Evolutionary conservation across 2,888 invertebrate species (phyloP).

Genomic region (Drosophila eohydei): DNA sequence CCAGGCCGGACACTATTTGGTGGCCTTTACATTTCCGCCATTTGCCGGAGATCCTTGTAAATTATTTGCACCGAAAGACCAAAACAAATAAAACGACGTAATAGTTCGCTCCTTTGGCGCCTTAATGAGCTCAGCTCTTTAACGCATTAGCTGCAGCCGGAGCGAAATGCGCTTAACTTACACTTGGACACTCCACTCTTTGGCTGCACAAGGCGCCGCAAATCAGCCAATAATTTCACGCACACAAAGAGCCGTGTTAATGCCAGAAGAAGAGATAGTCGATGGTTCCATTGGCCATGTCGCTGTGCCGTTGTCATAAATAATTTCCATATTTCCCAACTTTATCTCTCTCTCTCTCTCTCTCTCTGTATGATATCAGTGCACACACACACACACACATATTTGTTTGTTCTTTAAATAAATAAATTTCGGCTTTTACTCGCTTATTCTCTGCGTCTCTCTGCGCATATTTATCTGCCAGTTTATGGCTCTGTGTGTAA

Average conservation of each 20-base stretch:
- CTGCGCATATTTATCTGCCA: conserved; percentile 3
- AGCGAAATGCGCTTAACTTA: conserved; percentile 62
- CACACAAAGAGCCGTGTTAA: conserved; percentile 39
- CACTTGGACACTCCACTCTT: conserved; percentile 18
- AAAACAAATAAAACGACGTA: conserved; percentile 58
- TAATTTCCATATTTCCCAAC: conserved; percentile 63
- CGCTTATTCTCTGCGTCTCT: conserved; percentile 5
- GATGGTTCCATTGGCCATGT: conserved; percentile 12
- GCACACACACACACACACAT: background rate
- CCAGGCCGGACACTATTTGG: conserved; percentile 65
- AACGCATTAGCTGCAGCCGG: conserved; percentile 72
- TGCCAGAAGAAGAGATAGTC: conserved; percentile 39
- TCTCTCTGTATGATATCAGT: background rate
- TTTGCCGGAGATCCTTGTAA: conserved; percentile 54
- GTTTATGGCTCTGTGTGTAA: conserved; percentile 4
- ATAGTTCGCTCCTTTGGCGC: conserved; percentile 51
- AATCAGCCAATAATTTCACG: conserved; percentile 55
- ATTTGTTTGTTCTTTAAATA: conserved; percentile 39
- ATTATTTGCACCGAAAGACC: conserved; percentile 62
- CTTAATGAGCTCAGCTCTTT: conserved; percentile 74
- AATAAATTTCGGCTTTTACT: conserved; percentile 52
- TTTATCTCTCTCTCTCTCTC: too few relatives aligned
- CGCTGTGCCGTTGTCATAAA: conserved; percentile 49
- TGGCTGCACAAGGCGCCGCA: conserved; percentile 43
- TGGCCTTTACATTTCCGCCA: conserved; percentile 59